Evolutionary conservation across 2,888 invertebrate species (phyloP).

Genomic region (Athalia rosae): DNA sequence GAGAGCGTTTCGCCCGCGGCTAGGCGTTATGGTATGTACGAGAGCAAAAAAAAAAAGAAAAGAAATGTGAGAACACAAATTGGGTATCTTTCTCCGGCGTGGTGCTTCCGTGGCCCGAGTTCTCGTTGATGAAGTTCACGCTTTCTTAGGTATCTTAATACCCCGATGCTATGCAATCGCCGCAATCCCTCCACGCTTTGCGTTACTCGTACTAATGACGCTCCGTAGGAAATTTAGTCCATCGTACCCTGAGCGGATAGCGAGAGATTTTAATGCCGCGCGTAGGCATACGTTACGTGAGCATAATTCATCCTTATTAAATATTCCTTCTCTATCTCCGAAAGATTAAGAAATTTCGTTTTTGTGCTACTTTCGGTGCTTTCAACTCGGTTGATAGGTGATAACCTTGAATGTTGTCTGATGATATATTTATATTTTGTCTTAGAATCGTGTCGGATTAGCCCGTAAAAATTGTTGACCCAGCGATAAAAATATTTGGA

Average conservation of each 20-base stretch:
- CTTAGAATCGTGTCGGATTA: neutral
- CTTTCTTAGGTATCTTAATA: constrained; percentile 35
- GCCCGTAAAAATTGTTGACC: neutral
- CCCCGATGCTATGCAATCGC: constrained; percentile 23
- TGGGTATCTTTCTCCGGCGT: constrained; percentile 19
- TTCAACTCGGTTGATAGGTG: neutral
- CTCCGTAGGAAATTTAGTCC: constrained; percentile 33
- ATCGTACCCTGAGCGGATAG: constrained; percentile 1
- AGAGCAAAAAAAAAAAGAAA: neutral
- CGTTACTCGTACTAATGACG: constrained; percentile 31
- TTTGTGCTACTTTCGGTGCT: constrained; percentile 15
- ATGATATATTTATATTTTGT: neutral
- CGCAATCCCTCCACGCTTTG: constrained; percentile 5
- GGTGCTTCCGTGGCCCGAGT: constrained; percentile 14
- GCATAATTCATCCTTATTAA: neutral
- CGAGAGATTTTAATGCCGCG: neutral
- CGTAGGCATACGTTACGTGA: constrained; percentile 30
- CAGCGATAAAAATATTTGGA: neutral
- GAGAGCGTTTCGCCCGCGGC: constrained; percentile 24
- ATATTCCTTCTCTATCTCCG: neutral
- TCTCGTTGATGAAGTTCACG: constrained; percentile 19
- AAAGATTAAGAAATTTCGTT: constrained; percentile 33
- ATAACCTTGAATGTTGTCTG: neutral
- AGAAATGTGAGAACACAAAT: neutral
- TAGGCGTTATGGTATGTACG: neutral